Percentiles rank a stretch among this genome's conserved stretches.
Evolutionary conservation across 1,140 invertebrate species (phyloP).

Genomic region (Leptonema lineaticorne): DNA sequence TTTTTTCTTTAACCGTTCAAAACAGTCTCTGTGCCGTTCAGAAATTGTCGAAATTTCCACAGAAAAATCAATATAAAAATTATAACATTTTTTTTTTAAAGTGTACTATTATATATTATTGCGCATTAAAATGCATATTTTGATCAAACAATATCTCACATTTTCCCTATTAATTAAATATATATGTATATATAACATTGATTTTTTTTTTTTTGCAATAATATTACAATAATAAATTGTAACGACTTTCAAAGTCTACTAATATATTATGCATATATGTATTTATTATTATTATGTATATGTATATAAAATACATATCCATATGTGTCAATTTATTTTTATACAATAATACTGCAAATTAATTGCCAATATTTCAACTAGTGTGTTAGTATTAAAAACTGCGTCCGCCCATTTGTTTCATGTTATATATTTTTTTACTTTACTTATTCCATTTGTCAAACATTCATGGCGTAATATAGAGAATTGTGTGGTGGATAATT

Average conservation of each 20-base stretch:
- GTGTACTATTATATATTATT: no score
- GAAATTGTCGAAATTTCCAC: no score
- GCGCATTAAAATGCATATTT: no score
- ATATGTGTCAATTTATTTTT: not conserved
- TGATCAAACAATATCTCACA: not conserved
- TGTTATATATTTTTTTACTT: not conserved
- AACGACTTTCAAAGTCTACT: conserved; percentile 16
- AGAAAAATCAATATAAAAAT: no score
- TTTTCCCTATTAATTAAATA: conserved; percentile 3
- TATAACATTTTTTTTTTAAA: no score
- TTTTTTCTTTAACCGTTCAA: no score
- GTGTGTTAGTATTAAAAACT: no score
- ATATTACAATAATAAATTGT: conserved; percentile 8
- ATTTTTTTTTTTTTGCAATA: conserved; percentile 11
- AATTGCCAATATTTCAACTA: not conserved
- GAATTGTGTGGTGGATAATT: conserved; percentile 53
- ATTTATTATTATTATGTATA: not conserved
- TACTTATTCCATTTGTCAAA: conserved; percentile 58
- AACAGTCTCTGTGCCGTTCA: no score
- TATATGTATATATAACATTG: conserved; percentile 13
- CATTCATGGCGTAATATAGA: conserved; percentile 63
- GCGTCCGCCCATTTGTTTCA: no score
- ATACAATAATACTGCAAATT: no score
- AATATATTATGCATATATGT: no score
- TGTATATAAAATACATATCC: not conserved